Base-by-base conservation (phyloP, 1,140 invertebrate species). In the Phymastichus coffea region DNA sequence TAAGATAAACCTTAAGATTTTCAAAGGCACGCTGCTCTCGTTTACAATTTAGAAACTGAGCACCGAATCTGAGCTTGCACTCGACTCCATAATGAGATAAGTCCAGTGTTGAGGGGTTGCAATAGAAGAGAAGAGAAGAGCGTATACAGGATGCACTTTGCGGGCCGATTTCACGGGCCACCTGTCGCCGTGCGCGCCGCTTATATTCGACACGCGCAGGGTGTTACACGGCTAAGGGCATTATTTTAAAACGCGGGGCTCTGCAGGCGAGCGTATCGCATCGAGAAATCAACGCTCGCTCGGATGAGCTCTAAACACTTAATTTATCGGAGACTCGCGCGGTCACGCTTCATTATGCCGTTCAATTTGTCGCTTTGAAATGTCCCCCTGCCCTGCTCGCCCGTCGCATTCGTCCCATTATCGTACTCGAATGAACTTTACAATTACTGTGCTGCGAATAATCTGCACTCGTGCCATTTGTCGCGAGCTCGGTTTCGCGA, bases 161-260 rank as follows among this genome's bases (percentile, higher is more conserved):
- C 73, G 70, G 66, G 71, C 68, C 68, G 77, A 80, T 80, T 77
- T 80, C 77, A 78, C 77, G 78, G 76, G 69, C 78, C 77, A 79
- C 76, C 78, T 79, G 77, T 79, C 77, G 70, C 73, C 63, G 63
- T 64, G 46, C 48, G 66, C 63, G 65, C 35, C 54, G 38, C 37
- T 41, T 19, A 49, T 56, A 54, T 57, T 52, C 63, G 65, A 66
- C 61, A 70, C 69, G 75, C 74, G 74, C 73, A 69, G 70, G 67
- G 70, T 75, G 74, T 67, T 68, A 38, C 14, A n/a, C n/a, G n/a
- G n/a, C n/a, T n/a, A 28, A 17, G 69, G 68, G 61, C 67, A 75
- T 77, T 74, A 75, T 72, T 73, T 68, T 67, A 66, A 64, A 65
- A 64, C 55, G n/a, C n/a, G 63, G 67, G 66, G 61, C 64, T 67